phyloP scores from a whole-genome alignment of 2,797 vertebrate species.

The Lepidocolaptes lacrymiger region DNA sequence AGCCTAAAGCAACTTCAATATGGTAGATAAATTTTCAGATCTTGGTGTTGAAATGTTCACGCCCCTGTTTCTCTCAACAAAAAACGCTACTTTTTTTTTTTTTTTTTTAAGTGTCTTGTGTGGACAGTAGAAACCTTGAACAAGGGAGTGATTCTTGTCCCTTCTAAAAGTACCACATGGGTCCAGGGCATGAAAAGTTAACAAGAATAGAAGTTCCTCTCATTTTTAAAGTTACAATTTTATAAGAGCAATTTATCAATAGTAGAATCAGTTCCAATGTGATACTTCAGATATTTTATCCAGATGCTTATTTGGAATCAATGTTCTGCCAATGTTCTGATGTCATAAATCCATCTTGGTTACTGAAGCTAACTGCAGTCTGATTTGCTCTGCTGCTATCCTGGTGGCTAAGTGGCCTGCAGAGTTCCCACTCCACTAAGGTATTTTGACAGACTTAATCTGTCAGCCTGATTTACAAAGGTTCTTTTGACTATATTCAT shows the following conservation, averaged over 20 bases:
- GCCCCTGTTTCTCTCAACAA: background rate
- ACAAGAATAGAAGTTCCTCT: background rate
- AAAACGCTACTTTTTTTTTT: background rate
- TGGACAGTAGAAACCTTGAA: background rate
- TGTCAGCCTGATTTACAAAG: conserved; percentile 20
- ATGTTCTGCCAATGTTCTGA: background rate
- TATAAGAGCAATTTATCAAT: background rate
- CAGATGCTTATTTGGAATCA: background rate
- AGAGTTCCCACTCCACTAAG: background rate
- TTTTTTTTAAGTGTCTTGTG: background rate
- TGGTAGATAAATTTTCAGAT: conserved; percentile 3
- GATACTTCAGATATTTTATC: background rate
- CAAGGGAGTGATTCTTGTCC: background rate
- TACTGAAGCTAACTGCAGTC: background rate
- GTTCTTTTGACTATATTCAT: background rate
- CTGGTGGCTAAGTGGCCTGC: background rate
- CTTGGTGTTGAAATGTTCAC: background rate
- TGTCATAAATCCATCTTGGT: background rate
- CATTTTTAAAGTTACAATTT: background rate
- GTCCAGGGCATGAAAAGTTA: background rate
- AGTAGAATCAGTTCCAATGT: background rate
- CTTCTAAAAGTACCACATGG: background rate
- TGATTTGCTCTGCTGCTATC: background rate
- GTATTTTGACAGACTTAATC: background rate
- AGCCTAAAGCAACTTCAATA: background rate